These are phyloP conservation scores for Stenurella melanura DNA, from an alignment of 2,888 invertebrate genomes.

Conservation along the genomic window DNA sequence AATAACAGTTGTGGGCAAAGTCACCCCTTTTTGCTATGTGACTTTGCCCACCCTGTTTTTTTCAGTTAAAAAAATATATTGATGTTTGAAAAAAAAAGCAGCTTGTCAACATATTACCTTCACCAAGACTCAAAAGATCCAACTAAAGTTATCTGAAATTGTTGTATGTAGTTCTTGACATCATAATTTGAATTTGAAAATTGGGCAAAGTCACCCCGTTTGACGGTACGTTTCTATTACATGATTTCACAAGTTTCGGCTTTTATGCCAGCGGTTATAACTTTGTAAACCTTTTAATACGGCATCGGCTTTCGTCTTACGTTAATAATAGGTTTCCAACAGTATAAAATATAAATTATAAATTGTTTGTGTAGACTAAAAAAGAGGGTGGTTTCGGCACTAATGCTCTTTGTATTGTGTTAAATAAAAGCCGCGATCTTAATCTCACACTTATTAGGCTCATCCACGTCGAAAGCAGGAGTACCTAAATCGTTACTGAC, in stretches of 20 bases:
- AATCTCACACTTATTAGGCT: slow-evolving; percentile 45
- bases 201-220: no score
- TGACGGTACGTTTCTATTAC: slow-evolving; percentile 2
- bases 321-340: slow-evolving; percentile 35
- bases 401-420: slow-evolving; percentile 43
- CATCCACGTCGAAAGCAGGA: slow-evolving; percentile 44
- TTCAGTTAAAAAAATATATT: no score
- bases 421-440: slow-evolving; percentile 47
- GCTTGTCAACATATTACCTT: no score
- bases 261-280: slow-evolving; percentile 24
- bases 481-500: slow-evolving; percentile 50
- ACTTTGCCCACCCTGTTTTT: no score
- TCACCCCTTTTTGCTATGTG: no score
- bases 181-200: no score
- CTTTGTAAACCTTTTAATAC: slow-evolving; percentile 35
- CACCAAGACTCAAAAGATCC: no score
- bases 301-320: slow-evolving; percentile 31
- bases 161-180: no score
- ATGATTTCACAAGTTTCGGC: slow-evolving; percentile 24
- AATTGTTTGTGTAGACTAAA: slow-evolving; percentile 45
- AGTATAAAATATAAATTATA: slow-evolving; percentile 36
- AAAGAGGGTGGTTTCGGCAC: slow-evolving; percentile 41
- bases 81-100: no score
- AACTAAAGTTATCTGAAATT: no score
- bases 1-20: no score